Percentiles rank a stretch among this genome's conserved stretches.
Evolutionary conservation across 2,888 invertebrate species (phyloP).

Genomic region (Monoplex corrugatus): DNA sequence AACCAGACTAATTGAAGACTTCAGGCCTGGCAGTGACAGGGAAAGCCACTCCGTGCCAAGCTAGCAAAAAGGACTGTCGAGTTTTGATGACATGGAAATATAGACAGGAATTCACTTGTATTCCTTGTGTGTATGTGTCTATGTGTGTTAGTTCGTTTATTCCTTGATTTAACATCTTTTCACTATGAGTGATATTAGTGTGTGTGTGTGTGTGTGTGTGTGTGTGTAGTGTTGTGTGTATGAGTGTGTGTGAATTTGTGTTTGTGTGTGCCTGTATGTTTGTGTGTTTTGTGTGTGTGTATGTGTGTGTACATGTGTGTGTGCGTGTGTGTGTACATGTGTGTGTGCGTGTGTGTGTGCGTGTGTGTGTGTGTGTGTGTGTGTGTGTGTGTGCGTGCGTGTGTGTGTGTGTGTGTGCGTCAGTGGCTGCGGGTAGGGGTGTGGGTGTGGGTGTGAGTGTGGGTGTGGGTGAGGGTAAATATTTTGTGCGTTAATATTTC

Average conservation of each 20-base stretch:
- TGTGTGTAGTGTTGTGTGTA: background rate
- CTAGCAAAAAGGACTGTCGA: too few species aligned
- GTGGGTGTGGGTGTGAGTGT: background rate
- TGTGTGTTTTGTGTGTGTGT: background rate
- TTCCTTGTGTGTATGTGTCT: too few species aligned
- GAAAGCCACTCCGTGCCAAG: too few species aligned
- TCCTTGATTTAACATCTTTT: too few species aligned
- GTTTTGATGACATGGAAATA: too few species aligned
- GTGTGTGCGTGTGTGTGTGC: background rate
- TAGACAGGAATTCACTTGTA: too few species aligned
- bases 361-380: background rate
- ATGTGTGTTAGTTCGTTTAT: too few species aligned
- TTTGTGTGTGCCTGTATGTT: background rate
- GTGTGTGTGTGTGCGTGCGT: background rate
- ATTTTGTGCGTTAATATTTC: too few species aligned
- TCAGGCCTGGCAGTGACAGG: too few species aligned
- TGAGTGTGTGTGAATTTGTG: background rate
- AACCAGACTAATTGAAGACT: too few species aligned
- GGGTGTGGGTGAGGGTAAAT: too few species aligned
- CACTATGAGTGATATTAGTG: too few species aligned
- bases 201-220: background rate
- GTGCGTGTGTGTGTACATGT: background rate
- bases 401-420: background rate
- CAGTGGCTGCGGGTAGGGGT: background rate
- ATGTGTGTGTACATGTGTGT: background rate